phyloP scores from a whole-genome alignment of 1,140 invertebrate species.

The Elymnias hypermnestra region DNA sequence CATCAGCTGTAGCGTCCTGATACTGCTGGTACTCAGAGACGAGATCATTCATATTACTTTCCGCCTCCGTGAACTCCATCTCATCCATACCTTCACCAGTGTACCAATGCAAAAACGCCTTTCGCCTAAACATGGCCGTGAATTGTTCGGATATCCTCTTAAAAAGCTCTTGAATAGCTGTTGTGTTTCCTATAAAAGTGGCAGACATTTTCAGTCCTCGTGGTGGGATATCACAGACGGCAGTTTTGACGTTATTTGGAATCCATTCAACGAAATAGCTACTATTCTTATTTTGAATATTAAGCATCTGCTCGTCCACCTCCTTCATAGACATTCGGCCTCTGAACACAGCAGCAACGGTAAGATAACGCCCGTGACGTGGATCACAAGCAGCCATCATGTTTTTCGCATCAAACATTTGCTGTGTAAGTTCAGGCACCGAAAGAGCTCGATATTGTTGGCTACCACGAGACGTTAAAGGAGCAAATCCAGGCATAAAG shows the following conservation, averaged over 20 bases:
- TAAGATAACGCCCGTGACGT: slow-evolving; percentile 91
- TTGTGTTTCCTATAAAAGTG: slow-evolving; percentile 84
- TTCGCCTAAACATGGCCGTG: slow-evolving; percentile 49
- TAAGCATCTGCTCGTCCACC: slow-evolving; percentile 89
- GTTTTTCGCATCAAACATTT: slow-evolving; percentile 93
- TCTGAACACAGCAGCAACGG: slow-evolving; percentile 92
- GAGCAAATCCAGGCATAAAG: slow-evolving; percentile 96
- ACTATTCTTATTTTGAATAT: slow-evolving; percentile 83
- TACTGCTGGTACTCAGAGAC: slow-evolving; percentile 94
- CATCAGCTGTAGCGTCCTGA: slow-evolving; percentile 83
- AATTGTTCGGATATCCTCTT: slow-evolving; percentile 82
- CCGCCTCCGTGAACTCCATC: slow-evolving; percentile 83
- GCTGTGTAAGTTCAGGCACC: slow-evolving; percentile 92
- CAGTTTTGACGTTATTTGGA: slow-evolving; percentile 81
- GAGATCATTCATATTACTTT: slow-evolving; percentile 84
- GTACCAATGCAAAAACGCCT: slow-evolving; percentile 84
- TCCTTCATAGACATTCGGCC: slow-evolving; percentile 91
- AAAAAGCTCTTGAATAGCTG: slow-evolving; percentile 83
- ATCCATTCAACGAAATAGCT: slow-evolving; percentile 88
- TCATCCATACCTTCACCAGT: slow-evolving; percentile 92
- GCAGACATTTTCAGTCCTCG: slow-evolving; percentile 83
- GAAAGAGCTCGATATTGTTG: slow-evolving; percentile 85
- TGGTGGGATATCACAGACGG: slow-evolving; percentile 80
- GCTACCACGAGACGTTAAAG: slow-evolving; percentile 89
- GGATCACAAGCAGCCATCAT: slow-evolving; percentile 98